Base-by-base conservation (phyloP, 2,113 vertebrate species). In the Nesoenas mayeri region DNA sequence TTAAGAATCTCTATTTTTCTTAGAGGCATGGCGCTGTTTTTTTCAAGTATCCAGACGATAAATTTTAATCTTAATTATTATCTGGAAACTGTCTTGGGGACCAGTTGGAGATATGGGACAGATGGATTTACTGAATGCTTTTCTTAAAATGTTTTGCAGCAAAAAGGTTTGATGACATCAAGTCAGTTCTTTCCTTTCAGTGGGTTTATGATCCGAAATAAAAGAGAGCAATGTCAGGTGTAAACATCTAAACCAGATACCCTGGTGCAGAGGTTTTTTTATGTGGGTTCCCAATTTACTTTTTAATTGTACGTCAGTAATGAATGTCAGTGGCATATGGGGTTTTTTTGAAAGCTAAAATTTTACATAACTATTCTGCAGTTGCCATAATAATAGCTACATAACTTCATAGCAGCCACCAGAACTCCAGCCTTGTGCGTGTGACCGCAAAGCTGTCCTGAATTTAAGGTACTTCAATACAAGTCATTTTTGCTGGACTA, bases 1-100 rank as follows among this genome's bases (percentile, higher is more conserved):
- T 38, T 89, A 60, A 34, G n/a, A 58, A 60, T 57, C 12, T 34
- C 19, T 40, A 3, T 81, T 95, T 94, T 93, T 71, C 56, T 71
- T 50, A 40, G 26, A 85, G 42, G 15, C 22, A 5, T 20, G 31
- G 26, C 14, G 22, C 51, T 74, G 51, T 2, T 20, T 81, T 95
- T 93, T 93, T 71, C 51, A 88, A 72, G 28, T 93, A 72, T 44
- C 22, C 50, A 77, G 67, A 18, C 92, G 18, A 75, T 58, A 89
- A 17, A 34, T 79, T 81, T 67, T 74, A 54, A 36, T 87, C 6
- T 19, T 12, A 48, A 47, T 81, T 58, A 20, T 29, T 84, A 28
- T 64, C 40, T 75, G 54, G 44, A 24, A 88, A 72, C 47, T 88
- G 32, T 34, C 34, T 64, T 69, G 58, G 60, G 64, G n/a, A 54